phyloP scores from a whole-genome alignment of 2,113 vertebrate species.

The Mastomys coucha region DNA sequence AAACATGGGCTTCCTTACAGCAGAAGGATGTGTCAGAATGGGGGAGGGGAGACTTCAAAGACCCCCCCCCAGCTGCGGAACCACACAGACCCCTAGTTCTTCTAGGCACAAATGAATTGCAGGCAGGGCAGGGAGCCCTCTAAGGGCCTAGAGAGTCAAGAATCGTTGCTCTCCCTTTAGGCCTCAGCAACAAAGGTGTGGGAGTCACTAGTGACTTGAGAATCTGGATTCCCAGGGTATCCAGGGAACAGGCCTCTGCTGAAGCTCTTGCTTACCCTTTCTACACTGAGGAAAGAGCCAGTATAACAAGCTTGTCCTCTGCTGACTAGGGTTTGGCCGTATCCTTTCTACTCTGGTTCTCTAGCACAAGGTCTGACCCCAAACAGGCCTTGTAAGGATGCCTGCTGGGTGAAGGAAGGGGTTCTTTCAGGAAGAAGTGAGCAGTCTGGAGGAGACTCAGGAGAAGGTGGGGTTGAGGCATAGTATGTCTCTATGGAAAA shows the following conservation, averaged over 20 bases:
- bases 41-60: not conserved
- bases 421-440: not conserved
- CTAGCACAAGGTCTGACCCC: not conserved
- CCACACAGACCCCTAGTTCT: not conserved
- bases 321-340: not conserved
- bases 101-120: too few species aligned
- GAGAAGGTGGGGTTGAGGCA: not conserved
- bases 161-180: not conserved
- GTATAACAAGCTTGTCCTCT: not conserved
- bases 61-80: not conserved
- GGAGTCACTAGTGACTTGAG: not conserved
- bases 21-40: not conserved
- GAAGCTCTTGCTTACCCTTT: not conserved
- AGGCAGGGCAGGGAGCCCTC: not conserved
- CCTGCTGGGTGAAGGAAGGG: not conserved
- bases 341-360: not conserved
- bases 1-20: rapidly evolving
- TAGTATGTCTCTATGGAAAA: not conserved
- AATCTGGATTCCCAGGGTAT: not conserved
- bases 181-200: not conserved
- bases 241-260: not conserved
- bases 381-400: not conserved
- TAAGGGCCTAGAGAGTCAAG: not conserved
- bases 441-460: not conserved
- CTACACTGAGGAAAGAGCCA: rapidly evolving